These are phyloP conservation scores for Eurosta solidaginis DNA, from an alignment of 1,140 invertebrate species.

Conservation along the genomic window DNA sequence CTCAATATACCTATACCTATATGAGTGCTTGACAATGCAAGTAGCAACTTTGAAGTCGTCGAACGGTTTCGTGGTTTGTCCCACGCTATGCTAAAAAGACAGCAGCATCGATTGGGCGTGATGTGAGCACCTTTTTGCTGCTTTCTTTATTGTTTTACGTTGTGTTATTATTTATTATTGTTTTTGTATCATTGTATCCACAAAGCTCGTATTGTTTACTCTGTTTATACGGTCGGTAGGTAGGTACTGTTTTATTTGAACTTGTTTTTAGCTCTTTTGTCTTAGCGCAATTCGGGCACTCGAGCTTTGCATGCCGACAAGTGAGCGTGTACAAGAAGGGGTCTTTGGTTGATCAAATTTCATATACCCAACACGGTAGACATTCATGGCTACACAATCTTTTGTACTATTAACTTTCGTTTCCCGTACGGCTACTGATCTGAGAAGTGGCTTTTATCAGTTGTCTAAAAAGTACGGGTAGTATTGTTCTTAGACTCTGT, in stretches of 20 bases:
- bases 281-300: not conserved
- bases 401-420: too few species aligned
- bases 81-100: not conserved
- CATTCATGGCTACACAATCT: not conserved
- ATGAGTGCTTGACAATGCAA: too few species aligned
- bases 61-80: not conserved
- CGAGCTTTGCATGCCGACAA: not conserved
- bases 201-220: not conserved
- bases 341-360: not conserved
- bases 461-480: too few species aligned
- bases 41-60: not conserved
- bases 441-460: too few species aligned
- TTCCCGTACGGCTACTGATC: too few species aligned
- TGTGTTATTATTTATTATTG: not conserved
- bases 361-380: not conserved
- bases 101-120: not conserved
- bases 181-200: too few species aligned
- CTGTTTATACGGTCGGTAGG: slow-evolving; percentile 5
- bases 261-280: not conserved
- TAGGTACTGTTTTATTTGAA: slow-evolving; percentile 19
- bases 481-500: too few species aligned
- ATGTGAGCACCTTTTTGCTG: slow-evolving; percentile 19
- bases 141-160: slow-evolving; percentile 9
- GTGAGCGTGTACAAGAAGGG: not conserved
- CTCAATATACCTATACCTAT: not conserved